These are phyloP conservation scores for Battus philenor DNA, from an alignment of 1,140 invertebrate genomes.

Conservation along the genomic window DNA sequence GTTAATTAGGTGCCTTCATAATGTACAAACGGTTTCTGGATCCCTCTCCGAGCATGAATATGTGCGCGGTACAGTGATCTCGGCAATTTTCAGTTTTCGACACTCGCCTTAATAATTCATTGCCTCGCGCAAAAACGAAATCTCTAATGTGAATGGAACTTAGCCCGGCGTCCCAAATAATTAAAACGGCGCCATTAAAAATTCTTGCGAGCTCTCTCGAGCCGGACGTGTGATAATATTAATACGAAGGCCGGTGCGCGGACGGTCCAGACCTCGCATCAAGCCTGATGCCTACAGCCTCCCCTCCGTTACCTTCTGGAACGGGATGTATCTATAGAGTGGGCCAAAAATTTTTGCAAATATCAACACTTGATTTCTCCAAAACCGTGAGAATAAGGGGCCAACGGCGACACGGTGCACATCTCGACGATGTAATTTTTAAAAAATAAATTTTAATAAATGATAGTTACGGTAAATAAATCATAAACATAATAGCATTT, in stretches of 20 bases:
- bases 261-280: slow-evolving; percentile 26
- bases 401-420: too few species aligned
- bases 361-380: too few species aligned
- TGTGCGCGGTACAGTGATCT: slow-evolving; percentile 42
- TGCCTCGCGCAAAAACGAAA: slow-evolving; percentile 63
- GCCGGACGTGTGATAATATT: slow-evolving; percentile 72
- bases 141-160: slow-evolving; percentile 72
- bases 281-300: slow-evolving; percentile 3
- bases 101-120: slow-evolving; percentile 62
- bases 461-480: too few species aligned
- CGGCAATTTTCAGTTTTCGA: slow-evolving; percentile 68
- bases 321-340: too few species aligned
- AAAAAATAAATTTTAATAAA: too few species aligned
- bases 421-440: too few species aligned
- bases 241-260: slow-evolving; percentile 42
- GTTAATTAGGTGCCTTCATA: slow-evolving; percentile 68
- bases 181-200: slow-evolving; percentile 72
- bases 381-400: too few species aligned
- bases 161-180: slow-evolving; percentile 61
- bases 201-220: slow-evolving; percentile 57
- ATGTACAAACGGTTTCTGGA: slow-evolving; percentile 62
- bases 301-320: too few species aligned
- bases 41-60: slow-evolving; percentile 57
- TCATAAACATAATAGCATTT: too few species aligned
- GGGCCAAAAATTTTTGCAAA: too few species aligned